phyloP scores from a whole-genome alignment of 2,113 vertebrate genomes.

The Apus apus region DNA sequence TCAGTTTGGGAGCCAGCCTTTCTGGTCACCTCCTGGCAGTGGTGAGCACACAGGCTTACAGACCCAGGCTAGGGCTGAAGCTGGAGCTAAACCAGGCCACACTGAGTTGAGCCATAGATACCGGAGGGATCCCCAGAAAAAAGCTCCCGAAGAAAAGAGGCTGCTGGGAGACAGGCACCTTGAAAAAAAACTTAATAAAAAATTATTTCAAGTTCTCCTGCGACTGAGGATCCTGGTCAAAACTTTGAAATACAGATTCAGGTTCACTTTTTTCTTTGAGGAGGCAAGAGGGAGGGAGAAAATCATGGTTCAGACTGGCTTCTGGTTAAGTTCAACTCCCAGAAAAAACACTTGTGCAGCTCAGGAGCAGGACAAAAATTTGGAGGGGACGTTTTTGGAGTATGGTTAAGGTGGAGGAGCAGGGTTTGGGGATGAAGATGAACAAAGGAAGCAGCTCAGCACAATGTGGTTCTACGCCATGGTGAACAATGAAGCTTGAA shows the following conservation, averaged over 20 bases:
- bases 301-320: background rate
- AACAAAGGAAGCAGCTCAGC: background rate
- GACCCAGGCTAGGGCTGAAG: background rate
- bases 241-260: background rate
- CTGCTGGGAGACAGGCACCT: background rate
- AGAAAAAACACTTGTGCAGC: background rate
- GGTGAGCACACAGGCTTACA: background rate
- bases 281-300: background rate
- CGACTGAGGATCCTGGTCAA: background rate
- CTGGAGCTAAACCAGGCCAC: background rate
- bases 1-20: background rate
- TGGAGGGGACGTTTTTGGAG: background rate
- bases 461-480: rapidly evolving
- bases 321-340: background rate
- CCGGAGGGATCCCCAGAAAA: background rate
- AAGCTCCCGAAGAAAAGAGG: background rate
- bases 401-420: background rate
- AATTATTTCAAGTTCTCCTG: background rate
- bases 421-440: background rate
- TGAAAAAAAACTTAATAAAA: background rate
- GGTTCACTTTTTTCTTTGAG: background rate
- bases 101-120: rapidly evolving
- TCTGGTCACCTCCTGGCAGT: background rate
- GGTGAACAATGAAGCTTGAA: background rate
- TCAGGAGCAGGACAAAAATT: background rate